Evolutionary conservation across 2,113 vertebrate genomes (phyloP).

Genomic region (Bucco capensis): DNA sequence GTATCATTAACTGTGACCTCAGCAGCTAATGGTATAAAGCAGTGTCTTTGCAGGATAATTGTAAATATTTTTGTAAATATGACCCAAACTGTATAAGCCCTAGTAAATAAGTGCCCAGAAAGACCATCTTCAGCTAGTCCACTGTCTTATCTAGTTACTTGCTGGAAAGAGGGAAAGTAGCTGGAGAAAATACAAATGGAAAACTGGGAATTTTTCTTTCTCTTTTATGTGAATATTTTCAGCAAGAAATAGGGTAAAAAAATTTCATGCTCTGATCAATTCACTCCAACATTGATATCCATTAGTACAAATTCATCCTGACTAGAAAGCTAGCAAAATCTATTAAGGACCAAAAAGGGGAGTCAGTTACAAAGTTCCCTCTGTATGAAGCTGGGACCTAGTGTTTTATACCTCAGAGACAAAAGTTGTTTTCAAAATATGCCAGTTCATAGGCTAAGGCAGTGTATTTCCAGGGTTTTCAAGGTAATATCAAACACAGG

Average conservation of each 20-base stretch:
- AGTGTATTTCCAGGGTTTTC: not conserved
- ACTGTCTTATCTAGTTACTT: not conserved
- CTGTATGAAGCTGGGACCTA: not conserved
- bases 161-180: not conserved
- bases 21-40: not conserved
- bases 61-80: not conserved
- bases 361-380: not conserved
- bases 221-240: not conserved
- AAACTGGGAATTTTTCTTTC: not conserved
- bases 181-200: not conserved
- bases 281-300: not conserved
- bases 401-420: not conserved
- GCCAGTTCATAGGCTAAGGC: not conserved
- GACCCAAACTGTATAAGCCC: not conserved
- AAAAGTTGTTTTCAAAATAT: not conserved
- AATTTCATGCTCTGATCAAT: not conserved
- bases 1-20: not conserved
- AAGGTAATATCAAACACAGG: not conserved
- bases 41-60: not conserved
- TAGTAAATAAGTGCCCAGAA: not conserved
- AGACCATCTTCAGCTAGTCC: not conserved
- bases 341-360: not conserved
- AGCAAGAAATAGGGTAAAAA: not conserved
- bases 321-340: not conserved
- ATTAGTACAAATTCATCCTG: not conserved